Percentiles rank a stretch among this genome's conserved stretches.
phyloP scores from a whole-genome alignment of 2,113 vertebrate genomes.

The Chamaetylas fuelleborni region DNA sequence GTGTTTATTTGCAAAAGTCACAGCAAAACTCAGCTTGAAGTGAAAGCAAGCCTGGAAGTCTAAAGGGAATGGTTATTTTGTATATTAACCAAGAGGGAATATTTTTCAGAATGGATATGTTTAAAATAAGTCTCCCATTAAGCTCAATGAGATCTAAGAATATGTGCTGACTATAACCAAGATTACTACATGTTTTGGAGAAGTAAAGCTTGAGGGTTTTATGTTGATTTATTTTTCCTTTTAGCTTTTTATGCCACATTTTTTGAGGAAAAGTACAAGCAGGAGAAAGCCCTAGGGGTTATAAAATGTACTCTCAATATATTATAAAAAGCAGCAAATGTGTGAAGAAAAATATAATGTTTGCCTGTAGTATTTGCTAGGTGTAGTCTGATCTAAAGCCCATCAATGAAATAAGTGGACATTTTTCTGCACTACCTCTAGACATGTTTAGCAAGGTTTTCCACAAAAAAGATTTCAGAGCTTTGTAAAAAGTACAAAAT shows the following conservation, averaged over 20 bases:
- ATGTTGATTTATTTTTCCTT: neutral
- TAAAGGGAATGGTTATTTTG: neutral
- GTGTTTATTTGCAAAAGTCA: neutral
- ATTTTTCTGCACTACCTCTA: neutral
- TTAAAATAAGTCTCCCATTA: neutral
- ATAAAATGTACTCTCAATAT: neutral
- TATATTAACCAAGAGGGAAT: constrained; percentile 3
- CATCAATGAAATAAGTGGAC: neutral
- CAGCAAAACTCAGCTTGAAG: neutral
- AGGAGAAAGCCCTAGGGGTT: neutral
- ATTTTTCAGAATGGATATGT: neutral
- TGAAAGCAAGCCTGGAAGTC: neutral
- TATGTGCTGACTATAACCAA: neutral
- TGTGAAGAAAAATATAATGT: neutral
- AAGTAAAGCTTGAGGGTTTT: neutral
- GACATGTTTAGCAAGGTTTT: neutral
- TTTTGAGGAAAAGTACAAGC: neutral
- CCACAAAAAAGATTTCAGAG: neutral
- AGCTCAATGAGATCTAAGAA: neutral
- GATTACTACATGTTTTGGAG: neutral
- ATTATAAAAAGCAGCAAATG: neutral
- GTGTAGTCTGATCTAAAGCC: neutral
- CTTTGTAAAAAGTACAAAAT: neutral
- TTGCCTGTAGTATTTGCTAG: neutral
- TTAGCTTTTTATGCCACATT: neutral